Base-by-base conservation (phyloP, 2,888 invertebrate species). In the Drosophila quinaria region DNA sequence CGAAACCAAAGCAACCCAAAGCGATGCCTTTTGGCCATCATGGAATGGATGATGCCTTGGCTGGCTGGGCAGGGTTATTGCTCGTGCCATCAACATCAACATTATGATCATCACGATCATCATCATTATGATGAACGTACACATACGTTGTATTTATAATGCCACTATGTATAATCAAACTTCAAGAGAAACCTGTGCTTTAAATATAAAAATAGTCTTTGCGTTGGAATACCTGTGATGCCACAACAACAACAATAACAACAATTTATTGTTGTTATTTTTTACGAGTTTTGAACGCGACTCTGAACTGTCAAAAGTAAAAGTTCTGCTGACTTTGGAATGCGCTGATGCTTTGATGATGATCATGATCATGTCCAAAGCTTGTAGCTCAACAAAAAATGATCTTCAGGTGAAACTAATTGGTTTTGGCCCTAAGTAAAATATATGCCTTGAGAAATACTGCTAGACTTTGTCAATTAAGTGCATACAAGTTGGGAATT, bases 291-390 rank as follows among this genome's bases (percentile, higher is more conserved):
- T 72, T 55, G 50, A 58, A 56, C 68, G 47, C 64, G 54, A 44
- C 60, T 72, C 65, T 55, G 56, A 70, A 70, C 69, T 80, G 78
- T 75, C 81, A 84, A 84, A 84, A 84, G 83, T 84, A 84, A 84
- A 89, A 84, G 89, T 87, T 89, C 78, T 89, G 75, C 78, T 87
- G 66, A 54, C 58, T 68, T 58, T 71, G 83, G 84, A 80, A 88
- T 86, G 77, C 58, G 76, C 35, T 47, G 79, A 47, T 86, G 77
- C 58, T 70, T 29, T 47, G 79, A 44, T 39, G n/a, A 44, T 60
- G 44, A 42, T 25, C 25, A 25, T 35, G 22, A 51, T 49, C 61
- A 72, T 58, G 42, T 58, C 19, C 42, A 79, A 54, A 49, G 59
- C 41, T 74, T 22, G 35, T 42, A 25, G 49, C 35, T 61, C 39